These are phyloP conservation scores for Danio kyathit DNA, from an alignment of 2,797 vertebrate species.

Conservation along the genomic window DNA sequence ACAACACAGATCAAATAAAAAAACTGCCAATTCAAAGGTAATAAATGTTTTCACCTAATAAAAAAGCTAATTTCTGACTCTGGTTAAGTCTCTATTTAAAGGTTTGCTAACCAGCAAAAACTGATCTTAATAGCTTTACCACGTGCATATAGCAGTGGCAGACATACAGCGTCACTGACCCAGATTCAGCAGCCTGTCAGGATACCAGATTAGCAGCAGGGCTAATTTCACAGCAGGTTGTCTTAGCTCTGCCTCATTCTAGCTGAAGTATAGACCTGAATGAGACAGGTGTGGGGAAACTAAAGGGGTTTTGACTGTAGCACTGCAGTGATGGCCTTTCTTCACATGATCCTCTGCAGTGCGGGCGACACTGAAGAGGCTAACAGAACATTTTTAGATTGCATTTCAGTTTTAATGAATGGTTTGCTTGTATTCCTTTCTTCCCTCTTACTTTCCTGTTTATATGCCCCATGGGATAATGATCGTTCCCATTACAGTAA, in stretches of 20 bases:
- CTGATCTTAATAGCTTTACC: background rate
- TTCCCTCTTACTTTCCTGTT: background rate
- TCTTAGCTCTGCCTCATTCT: background rate
- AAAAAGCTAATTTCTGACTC: background rate
- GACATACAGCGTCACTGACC: slow-evolving; percentile 20
- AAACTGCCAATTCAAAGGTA: too few species aligned
- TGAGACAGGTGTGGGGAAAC: background rate
- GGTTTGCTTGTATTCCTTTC: background rate
- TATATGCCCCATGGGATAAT: background rate
- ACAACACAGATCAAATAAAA: too few species aligned
- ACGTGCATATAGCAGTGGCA: background rate
- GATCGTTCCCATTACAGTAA: background rate
- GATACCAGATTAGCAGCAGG: slow-evolving; percentile 14
- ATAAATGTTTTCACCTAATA: too few species aligned
- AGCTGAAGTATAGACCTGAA: background rate
- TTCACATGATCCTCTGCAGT: slow-evolving; percentile 5
- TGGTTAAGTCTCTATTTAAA: slow-evolving; percentile 1
- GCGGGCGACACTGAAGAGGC: background rate
- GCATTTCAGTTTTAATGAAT: background rate
- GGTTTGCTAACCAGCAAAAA: slow-evolving; percentile 10
- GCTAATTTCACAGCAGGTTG: slow-evolving; percentile 17
- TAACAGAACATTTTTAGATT: background rate
- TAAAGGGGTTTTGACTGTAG: background rate
- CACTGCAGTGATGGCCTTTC: slow-evolving; percentile 4
- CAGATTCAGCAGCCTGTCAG: slow-evolving; percentile 22